Conservation (phyloP, 2,888 invertebrate genomes). For the Microctonus aethiopoides region DNA sequence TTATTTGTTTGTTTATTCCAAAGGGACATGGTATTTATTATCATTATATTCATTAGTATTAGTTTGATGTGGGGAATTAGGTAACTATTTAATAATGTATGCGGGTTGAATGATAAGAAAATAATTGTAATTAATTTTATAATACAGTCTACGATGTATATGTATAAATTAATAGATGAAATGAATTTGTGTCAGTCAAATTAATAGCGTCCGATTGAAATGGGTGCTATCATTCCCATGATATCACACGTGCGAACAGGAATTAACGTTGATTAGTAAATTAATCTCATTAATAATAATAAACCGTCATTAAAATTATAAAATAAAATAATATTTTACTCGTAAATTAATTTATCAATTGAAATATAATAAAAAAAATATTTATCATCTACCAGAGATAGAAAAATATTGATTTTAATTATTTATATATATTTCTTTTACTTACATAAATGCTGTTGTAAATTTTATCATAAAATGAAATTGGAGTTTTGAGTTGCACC, state of each 20-base stretch:
- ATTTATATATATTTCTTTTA: too few relatives aligned
- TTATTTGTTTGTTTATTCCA: neutral
- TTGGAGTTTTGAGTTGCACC: constrained; percentile 76
- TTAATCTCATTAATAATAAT: constrained; percentile 28
- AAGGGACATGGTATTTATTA: neutral
- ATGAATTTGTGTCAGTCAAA: constrained; percentile 60
- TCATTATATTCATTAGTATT: neutral
- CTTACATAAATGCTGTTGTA: constrained; percentile 87
- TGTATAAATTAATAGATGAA: constrained; percentile 36
- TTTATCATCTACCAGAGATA: too few relatives aligned
- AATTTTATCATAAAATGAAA: constrained; percentile 81
- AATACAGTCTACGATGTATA: neutral
- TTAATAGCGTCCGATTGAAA: constrained; percentile 54
- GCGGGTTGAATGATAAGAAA: constrained; percentile 2
- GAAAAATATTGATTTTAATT: too few relatives aligned
- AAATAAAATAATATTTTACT: too few relatives aligned
- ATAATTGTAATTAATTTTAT: constrained; percentile 1
- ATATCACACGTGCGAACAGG: constrained; percentile 30
- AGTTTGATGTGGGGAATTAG: neutral
- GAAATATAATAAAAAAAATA: too few relatives aligned
- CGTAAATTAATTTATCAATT: too few relatives aligned
- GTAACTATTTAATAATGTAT: neutral
- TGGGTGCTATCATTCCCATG: constrained; percentile 37
- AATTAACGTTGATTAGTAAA: constrained; percentile 39
- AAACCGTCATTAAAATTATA: constrained; percentile 12